Percentiles rank a stretch among this genome's conserved stretches.
phyloP scores from a whole-genome alignment of 1,140 invertebrate species.

The Theocolax elegans region DNA sequence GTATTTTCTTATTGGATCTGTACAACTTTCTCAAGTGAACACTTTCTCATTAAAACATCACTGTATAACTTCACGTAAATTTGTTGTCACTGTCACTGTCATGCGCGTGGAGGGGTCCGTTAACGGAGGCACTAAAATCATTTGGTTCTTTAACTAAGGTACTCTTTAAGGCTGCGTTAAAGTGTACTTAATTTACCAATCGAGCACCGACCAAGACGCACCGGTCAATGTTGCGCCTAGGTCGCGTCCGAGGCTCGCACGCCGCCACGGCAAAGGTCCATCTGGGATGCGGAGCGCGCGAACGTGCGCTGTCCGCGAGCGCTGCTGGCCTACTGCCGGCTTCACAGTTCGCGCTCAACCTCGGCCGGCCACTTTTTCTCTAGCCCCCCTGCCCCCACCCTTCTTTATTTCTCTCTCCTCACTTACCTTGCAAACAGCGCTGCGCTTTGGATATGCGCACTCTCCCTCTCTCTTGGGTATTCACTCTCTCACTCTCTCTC shows the following conservation, averaged over 20 bases:
- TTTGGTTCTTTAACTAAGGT: background rate
- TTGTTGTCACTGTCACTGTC: too few species aligned
- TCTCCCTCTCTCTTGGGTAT: conserved; percentile 3
- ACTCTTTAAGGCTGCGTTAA: conserved; percentile 9
- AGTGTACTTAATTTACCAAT: conserved; percentile 11
- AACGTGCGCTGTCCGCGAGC: conserved; percentile 54
- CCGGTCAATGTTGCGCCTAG: background rate
- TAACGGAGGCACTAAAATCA: too few species aligned
- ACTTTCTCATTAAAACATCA: too few species aligned
- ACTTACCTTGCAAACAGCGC: background rate
- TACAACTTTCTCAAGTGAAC: too few species aligned
- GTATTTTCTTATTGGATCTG: too few species aligned
- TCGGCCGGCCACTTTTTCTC: conserved; percentile 38
- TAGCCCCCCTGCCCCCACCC: conserved; percentile 34
- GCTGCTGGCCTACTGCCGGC: conserved; percentile 65
- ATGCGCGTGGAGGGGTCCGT: too few species aligned
- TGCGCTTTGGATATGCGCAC: background rate
- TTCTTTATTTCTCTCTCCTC: background rate
- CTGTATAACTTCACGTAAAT: too few species aligned
- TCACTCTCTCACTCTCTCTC: background rate
- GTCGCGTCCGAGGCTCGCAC: conserved; percentile 24
- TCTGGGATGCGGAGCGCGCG: conserved; percentile 33
- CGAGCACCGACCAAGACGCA: too few species aligned
- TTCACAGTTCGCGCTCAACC: conserved; percentile 28
- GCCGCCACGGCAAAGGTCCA: conserved; percentile 22